Conservation (phyloP, 2,113 vertebrate species). For the Platycercus adscitus region DNA sequence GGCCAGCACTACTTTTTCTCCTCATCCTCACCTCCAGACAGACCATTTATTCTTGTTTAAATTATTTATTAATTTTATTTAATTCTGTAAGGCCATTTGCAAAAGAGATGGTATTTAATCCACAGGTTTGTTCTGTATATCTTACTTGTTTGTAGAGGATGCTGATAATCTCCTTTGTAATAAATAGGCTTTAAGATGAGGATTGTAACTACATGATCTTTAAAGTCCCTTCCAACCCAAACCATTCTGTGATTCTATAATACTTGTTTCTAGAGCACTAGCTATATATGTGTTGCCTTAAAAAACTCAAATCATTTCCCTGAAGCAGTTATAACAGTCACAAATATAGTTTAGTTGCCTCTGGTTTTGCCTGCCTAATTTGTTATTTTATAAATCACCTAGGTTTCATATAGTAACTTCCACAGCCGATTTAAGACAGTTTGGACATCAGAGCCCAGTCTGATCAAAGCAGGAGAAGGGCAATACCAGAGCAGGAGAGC, state of each 20-base stretch:
- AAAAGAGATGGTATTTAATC: not conserved
- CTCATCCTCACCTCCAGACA: not conserved
- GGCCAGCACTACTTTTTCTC: not conserved
- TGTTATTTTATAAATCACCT: not conserved
- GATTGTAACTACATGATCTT: not conserved
- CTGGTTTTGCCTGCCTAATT: not conserved
- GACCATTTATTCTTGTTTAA: not conserved
- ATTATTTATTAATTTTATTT: not conserved
- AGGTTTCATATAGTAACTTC: not conserved
- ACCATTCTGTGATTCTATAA: not conserved
- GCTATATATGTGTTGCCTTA: not conserved
- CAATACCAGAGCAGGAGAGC: not conserved
- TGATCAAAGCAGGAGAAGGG: not conserved
- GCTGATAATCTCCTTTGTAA: not conserved
- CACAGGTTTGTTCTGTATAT: not conserved
- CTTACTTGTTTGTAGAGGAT: not conserved
- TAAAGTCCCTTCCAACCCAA: not conserved
- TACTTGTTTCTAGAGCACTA: not conserved
- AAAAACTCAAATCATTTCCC: not conserved
- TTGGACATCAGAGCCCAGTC: rapidly evolving
- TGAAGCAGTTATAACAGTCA: not conserved
- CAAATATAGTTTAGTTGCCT: not conserved
- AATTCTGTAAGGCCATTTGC: not conserved
- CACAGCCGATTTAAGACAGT: not conserved
- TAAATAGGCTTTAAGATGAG: not conserved